Evolutionary conservation across 2,888 invertebrate species (phyloP), one percentile per base, ranked within the genome.

Genomic region (Blastobasis lacticolella): DNA sequence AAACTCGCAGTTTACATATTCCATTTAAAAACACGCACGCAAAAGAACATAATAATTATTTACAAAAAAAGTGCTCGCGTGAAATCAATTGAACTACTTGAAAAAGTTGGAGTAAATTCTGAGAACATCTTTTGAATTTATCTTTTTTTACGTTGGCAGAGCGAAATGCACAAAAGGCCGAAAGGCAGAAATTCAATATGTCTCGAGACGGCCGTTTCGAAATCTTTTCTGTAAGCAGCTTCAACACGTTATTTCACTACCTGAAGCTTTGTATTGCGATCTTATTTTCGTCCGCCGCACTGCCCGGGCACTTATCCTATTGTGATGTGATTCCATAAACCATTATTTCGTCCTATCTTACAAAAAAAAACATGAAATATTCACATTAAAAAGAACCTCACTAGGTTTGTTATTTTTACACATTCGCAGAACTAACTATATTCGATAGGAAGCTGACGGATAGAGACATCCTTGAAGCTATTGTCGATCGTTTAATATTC

Each of bases 161-260:
- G 42, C 10, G 6, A 5, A 48, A 54, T 53, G 51, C 51, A 60
- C 57, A 59, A 57, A 51, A 48, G 53, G 42, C n/a, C 43, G 51
- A 55, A 57, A 49, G 62, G 61, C 58, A 70, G 74, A 75, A 73
- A 77, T 63, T 70, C 70, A 73, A 77, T 77, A 73, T 67, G 57
- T 61, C 62, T 60, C 60, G 23, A 23, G 23, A 23, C 23, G 23
- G 23, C 23, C 23, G 23, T 23, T 23, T 23, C 23, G 45, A 57
- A 61, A 60, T 59, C 60, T 61, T 57, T 63, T 61, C 57, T 60
- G 62, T 62, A 58, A 57, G 57, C 56, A 55, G 51, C 58, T 59
- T 60, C 62, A 54, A 54, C 56, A 45, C 38, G 51, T 49, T 23
- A 23, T 23, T 23, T 49, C 40, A 44, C 50, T 64, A 62, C 62